Base-by-base conservation (phyloP, 2,888 invertebrate genomes). In the Cynaeus angustus region DNA sequence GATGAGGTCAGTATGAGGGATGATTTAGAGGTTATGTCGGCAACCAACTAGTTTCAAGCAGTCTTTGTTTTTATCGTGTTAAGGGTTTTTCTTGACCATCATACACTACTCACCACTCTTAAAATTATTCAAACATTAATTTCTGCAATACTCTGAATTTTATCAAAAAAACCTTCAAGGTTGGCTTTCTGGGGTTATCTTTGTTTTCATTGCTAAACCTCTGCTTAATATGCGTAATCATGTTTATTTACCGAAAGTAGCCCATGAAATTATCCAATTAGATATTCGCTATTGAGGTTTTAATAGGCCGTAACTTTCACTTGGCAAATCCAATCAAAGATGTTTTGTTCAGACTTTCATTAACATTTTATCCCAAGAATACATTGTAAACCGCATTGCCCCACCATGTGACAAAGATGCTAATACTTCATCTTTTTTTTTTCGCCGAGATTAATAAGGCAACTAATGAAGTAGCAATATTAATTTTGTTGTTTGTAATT, bases 1-100 rank as follows among this genome's bases (percentile, higher is more conserved):
- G 92, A 92, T 81, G 92, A 99, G 88, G 97, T 98, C 41, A 59
- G 59, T 59, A 3, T 41, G 7, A 33, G 33, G 33, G 33, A 9
- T 7, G n/a, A 33, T 33, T 33, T 33, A 2, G 33, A 33, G 33
- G 33, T 33, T 33, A 33, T 21, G 21, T 21, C 21, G 21, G 21
- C 1, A 21, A 21, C 21, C 1, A 21, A 21, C 21, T 21, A 4
- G 21, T 21, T 21, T 21, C 21, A 21, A 21, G 21, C 21, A 21
- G 21, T 21, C 2, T 21, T 21, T 21, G 21, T 21, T 21, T 21
- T 21, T 21, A 21, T 4, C 21, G 2, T 21, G 1, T 21, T 21
- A 3, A 21, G 21, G n/a, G 21, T 21, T 21, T 21, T 3, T 21
- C 21, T 21, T 21, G 2, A 21, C 21, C 4, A 4, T 21, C 4